Percentiles rank a stretch among this genome's conserved stretches.
These are phyloP conservation scores for Sericinus montela DNA, from an alignment of 2,888 invertebrate species.

Conservation along the genomic window DNA sequence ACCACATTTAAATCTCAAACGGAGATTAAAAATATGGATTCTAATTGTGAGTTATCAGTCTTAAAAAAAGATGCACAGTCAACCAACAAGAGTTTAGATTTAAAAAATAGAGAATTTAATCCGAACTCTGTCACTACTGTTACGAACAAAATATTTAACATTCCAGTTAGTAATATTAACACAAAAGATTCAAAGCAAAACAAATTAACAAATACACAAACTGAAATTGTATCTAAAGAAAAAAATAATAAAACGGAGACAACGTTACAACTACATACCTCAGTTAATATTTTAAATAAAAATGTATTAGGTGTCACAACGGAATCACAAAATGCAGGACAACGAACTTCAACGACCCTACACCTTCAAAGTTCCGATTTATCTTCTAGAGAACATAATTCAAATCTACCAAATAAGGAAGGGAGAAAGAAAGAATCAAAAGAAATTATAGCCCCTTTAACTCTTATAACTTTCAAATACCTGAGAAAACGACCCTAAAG, in stretches of 20 bases:
- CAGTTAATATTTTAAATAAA: neutral
- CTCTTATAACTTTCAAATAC: neutral
- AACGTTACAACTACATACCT: neutral
- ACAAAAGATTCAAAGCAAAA: neutral
- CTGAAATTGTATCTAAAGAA: no score
- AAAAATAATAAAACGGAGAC: neutral
- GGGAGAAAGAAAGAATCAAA: neutral
- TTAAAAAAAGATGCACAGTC: neutral
- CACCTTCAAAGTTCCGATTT: neutral
- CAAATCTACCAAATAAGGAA: neutral
- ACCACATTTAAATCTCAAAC: neutral
- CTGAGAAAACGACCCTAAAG: neutral
- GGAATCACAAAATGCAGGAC: neutral
- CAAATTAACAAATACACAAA: no score
- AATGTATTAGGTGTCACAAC: neutral
- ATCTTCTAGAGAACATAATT: neutral
- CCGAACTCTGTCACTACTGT: neutral
- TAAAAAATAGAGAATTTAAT: neutral
- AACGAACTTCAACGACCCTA: neutral
- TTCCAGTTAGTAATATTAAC: slow-evolving; percentile 22
- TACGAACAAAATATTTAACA: neutral
- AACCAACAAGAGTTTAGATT: neutral
- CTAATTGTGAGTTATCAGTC: neutral
- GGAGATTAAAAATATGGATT: neutral
- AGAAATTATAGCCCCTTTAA: neutral